Base-by-base conservation (phyloP, 2,113 vertebrate species). In the Scophthalmus maximus region DNA sequence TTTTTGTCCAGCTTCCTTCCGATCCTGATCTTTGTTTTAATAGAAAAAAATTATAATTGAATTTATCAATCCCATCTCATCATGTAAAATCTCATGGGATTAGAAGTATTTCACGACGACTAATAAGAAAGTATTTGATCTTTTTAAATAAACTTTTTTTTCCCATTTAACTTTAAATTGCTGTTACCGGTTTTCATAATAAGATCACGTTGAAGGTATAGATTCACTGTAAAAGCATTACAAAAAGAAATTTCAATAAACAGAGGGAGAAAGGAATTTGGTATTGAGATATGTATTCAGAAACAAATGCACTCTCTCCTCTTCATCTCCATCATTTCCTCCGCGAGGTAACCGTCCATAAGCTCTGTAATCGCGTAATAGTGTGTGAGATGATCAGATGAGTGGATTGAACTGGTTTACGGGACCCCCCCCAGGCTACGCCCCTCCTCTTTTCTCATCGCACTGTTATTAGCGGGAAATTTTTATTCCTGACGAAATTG, bases 381-480 rank as follows among this genome's bases (percentile, higher is more conserved):
- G 2, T 51, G n/a, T 44, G 25, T 23, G n/a, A n/a, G n/a, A n/a
- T n/a, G n/a, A n/a, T n/a, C 15, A 40, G 32, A 46, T 62, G 8
- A 44, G 25, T 57, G 26, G 29, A 46, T 2, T 0, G 6, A 55
- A 15, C 30, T 44, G 18, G 12, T 79, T 42, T 53, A 27, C 40
- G 29, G 38, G 20, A 29, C 51, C 22, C 27, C 26, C 15, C 9
- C 26, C 23, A n/a, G n/a, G n/a, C n/a, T n/a, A 2, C 3, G 0
- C 26, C 27, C 23, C 8, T 12, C 34, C 60, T 5, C 30, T 42
- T n/a, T 71, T 44, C 23, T 62, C 63, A 34, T 82, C 12, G 0
- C 23, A 1, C 25, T 74, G n/a, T 38, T 62, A 52, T 79, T 76
- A 71, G 22, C 58, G 50, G 55, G 29, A 20, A n/a, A 9, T 72